Evolutionary conservation across 2,888 invertebrate species (phyloP).

Genomic region (Mellilla xanthometata): DNA sequence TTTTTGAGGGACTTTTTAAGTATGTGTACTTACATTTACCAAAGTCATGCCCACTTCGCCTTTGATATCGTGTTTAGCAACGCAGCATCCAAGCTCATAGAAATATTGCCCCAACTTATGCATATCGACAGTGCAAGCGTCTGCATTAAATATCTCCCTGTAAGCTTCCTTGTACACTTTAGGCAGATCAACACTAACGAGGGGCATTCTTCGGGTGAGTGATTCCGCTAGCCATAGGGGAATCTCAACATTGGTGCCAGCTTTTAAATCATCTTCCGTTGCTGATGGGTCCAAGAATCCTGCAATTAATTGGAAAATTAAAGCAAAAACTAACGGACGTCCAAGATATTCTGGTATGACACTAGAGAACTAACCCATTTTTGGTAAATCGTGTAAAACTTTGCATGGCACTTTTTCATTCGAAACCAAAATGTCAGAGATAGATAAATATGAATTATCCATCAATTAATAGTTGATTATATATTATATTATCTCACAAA

Average conservation of each 20-base stretch:
- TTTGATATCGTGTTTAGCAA: constrained; percentile 87
- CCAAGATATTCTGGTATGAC: too few relatives aligned
- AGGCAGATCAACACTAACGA: constrained; percentile 88
- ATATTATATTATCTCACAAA: too few relatives aligned
- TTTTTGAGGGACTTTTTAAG: too few relatives aligned
- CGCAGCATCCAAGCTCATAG: constrained; percentile 93
- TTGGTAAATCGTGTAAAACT: constrained; percentile 85
- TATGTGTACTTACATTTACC: constrained; percentile 86
- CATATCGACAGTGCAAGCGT: constrained; percentile 94
- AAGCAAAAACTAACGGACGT: too few relatives aligned
- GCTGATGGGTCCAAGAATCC: constrained; percentile 92
- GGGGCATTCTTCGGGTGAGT: constrained; percentile 81
- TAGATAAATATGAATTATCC: constrained; percentile 85
- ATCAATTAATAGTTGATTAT: too few relatives aligned
- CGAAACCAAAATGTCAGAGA: constrained; percentile 93
- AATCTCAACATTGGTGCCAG: constrained; percentile 90
- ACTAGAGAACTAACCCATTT: constrained; percentile 82
- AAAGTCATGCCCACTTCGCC: constrained; percentile 87
- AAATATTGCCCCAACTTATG: constrained; percentile 93
- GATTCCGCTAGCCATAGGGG: constrained; percentile 93
- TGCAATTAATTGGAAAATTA: constrained; percentile 45
- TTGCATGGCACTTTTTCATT: constrained; percentile 93
- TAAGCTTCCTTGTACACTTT: constrained; percentile 88
- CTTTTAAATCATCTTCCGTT: constrained; percentile 86
- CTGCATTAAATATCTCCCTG: constrained; percentile 95